A percentile compares a stretch with the other conserved stretches of the same genome.
Evolutionary conservation across 2,888 invertebrate species (phyloP).

Genomic region (Melieria picta): DNA sequence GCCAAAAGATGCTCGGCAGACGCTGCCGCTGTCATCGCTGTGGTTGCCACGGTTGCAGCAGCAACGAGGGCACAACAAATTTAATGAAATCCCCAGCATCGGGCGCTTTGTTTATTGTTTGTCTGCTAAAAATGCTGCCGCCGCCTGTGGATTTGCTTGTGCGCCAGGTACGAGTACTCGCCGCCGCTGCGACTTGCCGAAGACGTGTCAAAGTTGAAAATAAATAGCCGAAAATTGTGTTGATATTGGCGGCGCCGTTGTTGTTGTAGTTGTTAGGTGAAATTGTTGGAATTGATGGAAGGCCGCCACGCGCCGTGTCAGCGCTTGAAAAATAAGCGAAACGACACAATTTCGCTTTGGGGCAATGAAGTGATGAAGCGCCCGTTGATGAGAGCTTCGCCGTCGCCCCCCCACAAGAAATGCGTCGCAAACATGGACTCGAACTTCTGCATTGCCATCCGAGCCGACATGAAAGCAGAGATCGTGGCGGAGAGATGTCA

Average conservation of each 20-base stretch:
- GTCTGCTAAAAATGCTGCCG: constrained; percentile 7
- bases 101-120: constrained; percentile 14
- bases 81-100: neutral
- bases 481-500: constrained; percentile 22
- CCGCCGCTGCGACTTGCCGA: neutral
- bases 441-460: neutral
- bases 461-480: constrained; percentile 7
- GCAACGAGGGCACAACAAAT: constrained; percentile 8
- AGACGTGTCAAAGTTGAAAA: constrained; percentile 20
- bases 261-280: neutral
- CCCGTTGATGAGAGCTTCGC: neutral
- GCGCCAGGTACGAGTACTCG: constrained; percentile 6
- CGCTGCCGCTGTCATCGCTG: neutral
- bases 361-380: neutral
- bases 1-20: constrained; percentile 3
- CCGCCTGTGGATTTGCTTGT: constrained; percentile 1
- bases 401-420: neutral
- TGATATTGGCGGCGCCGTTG: neutral
- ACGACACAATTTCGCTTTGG: neutral
- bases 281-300: neutral
- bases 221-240: neutral
- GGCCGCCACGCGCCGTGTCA: neutral
- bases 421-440: constrained; percentile 1
- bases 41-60: neutral
- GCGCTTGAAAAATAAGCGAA: neutral